Evolutionary conservation across 2,888 invertebrate species (phyloP).

Genomic region (Chloromyia formosa): DNA sequence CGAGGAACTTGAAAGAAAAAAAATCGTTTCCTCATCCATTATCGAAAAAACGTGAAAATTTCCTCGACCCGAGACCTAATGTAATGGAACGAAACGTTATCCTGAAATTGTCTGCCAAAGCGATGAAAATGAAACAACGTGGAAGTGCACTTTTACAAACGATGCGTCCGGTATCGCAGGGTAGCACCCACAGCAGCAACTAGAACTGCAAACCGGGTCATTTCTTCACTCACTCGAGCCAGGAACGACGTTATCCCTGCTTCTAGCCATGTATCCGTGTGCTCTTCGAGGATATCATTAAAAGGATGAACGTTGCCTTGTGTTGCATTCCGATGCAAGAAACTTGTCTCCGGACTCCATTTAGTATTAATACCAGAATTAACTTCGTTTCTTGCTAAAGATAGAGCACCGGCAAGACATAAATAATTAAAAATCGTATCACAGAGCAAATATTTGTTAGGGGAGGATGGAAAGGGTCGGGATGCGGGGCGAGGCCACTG

Average conservation of each 20-base stretch:
- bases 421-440: slow-evolving; percentile 22
- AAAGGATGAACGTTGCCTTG: neutral
- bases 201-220: slow-evolving; percentile 21
- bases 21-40: slow-evolving; percentile 32
- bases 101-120: slow-evolving; percentile 1
- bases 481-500: too few relatives aligned
- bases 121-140: neutral
- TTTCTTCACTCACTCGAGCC: neutral
- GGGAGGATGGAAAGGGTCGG: too few relatives aligned
- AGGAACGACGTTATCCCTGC: neutral
- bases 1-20: slow-evolving; percentile 7
- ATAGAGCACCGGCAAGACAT: neutral
- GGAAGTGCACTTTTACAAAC: neutral
- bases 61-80: slow-evolving; percentile 14
- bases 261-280: too few relatives aligned
- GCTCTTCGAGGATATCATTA: neutral
- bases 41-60: slow-evolving; percentile 29
- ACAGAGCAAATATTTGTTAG: neutral
- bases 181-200: neutral
- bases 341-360: slow-evolving; percentile 22
- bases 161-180: neutral
- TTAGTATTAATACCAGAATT: slow-evolving; percentile 28
- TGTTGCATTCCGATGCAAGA: slow-evolving; percentile 2
- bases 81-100: slow-evolving; percentile 39
- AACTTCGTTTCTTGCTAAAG: slow-evolving; percentile 5